Evolutionary conservation across 64 coral and sea anemone species (phyloP).

Genomic region (Stichodactyla mertensii): DNA sequence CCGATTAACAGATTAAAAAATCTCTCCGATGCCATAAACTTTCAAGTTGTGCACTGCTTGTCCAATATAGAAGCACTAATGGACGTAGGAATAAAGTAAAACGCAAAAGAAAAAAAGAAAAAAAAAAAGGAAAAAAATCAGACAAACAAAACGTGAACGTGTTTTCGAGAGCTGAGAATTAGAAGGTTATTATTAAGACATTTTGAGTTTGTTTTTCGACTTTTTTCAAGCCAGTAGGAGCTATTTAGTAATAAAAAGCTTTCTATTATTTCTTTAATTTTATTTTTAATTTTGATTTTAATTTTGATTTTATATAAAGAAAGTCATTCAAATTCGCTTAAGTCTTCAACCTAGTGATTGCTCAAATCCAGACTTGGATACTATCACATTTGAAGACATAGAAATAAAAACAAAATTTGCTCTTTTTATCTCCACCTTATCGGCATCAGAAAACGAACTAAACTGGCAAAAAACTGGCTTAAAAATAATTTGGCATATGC

Average conservation of each 20-base stretch:
- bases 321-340: background rate
- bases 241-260: background rate
- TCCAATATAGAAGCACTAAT: slow-evolving; percentile 15
- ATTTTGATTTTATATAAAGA: background rate
- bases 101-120: background rate
- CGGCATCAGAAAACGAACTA: background rate
- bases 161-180: background rate
- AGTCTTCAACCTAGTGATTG: background rate
- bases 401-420: background rate
- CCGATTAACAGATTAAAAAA: slow-evolving; percentile 11
- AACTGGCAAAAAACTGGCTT: slow-evolving; percentile 17
- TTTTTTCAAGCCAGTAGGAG: background rate
- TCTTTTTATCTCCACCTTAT: slow-evolving; percentile 8
- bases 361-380: background rate
- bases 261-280: too few relatives aligned
- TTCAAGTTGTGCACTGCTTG: background rate
- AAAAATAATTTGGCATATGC: slow-evolving; percentile 9
- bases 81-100: background rate
- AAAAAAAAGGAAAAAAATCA: too few relatives aligned
- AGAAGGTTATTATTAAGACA: background rate
- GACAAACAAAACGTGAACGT: background rate
- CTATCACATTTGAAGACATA: background rate
- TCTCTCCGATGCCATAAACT: slow-evolving; percentile 20
- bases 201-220: background rate
- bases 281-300: too few relatives aligned